Evolutionary conservation across 2,113 vertebrate genomes (phyloP), one percentile per base, ranked within the genome.

Genomic region (Triplophysa tibetana): DNA sequence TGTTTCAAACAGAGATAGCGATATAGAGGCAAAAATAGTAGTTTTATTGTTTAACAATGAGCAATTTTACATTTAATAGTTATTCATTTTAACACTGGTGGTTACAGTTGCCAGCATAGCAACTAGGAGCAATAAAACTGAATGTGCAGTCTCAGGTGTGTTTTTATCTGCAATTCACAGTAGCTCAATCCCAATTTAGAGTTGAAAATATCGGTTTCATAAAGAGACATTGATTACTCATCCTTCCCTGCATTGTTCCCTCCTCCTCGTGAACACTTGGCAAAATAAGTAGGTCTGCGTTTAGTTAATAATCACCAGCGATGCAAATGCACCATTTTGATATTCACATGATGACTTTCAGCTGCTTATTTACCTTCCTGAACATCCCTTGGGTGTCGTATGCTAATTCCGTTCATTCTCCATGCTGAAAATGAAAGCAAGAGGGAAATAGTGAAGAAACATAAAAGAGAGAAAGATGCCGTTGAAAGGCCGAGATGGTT

Each of bases 341-440:
- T 83, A 84, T 84, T 84, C 76, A 79, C 48, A 75, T 78, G 83
- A 81, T 54, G 79, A 78, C 69, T 78, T 85, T 74, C 64, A 19
- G 69, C 73, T 85, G 84, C 82, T 81, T 85, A 85, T 83, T 84
- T 84, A 84, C 79, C 76, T 81, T 77, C 78, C 38, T 54, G 67
- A 52, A 54, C 21, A 64, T 85, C 81, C 75, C 81, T 43, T 43
- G 74, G 78, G 84, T 43, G 21, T 70, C 26, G 4, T 78, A 80
- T 85, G 81, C 69, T 78, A 80, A 80, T 85, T 81, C 64, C 9
- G 33, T 77, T 81, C 43, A 75, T 63, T 69, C 73, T 64, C 62
- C 29, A 68, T 62, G 33, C 64, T 41, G 56, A 33, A 81, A 85
- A 83, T 81, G 61, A 67, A 70, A 81, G 50, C 64, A 48, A 45